Evolutionary conservation across 1,140 invertebrate genomes (phyloP).

Genomic region (Antheraea mylitta): DNA sequence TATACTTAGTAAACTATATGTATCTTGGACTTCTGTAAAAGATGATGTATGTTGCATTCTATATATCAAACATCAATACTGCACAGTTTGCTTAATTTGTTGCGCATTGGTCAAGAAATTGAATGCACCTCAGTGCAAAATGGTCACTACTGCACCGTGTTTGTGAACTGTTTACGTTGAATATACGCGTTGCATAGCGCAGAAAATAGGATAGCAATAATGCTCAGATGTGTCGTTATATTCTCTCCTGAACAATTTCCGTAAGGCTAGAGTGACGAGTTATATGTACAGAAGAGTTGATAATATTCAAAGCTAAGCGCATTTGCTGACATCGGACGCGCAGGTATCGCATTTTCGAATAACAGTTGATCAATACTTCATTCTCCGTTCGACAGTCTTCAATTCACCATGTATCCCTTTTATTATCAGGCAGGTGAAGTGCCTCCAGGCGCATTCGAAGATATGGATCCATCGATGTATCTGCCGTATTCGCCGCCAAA

Average conservation of each 20-base stretch:
- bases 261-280: slow-evolving; percentile 19
- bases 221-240: slow-evolving; percentile 23
- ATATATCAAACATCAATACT: too few species aligned
- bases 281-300: neutral
- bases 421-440: slow-evolving; percentile 14
- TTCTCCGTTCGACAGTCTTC: neutral
- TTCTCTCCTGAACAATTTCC: slow-evolving; percentile 11
- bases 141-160: neutral
- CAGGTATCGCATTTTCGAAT: neutral
- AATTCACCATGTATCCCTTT: slow-evolving; percentile 6
- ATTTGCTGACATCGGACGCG: neutral
- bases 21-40: too few species aligned
- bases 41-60: too few species aligned
- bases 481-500: slow-evolving; percentile 81
- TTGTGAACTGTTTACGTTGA: slow-evolving; percentile 12
- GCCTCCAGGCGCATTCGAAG: slow-evolving; percentile 14
- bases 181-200: neutral
- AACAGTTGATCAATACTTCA: neutral
- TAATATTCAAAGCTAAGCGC: neutral
- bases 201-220: slow-evolving; percentile 28
- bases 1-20: too few species aligned
- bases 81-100: too few species aligned
- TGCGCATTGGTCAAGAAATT: neutral
- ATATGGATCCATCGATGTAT: slow-evolving; percentile 65
- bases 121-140: neutral